Base-by-base conservation (phyloP, 2,888 invertebrate genomes). In the Abscondita cerata region DNA sequence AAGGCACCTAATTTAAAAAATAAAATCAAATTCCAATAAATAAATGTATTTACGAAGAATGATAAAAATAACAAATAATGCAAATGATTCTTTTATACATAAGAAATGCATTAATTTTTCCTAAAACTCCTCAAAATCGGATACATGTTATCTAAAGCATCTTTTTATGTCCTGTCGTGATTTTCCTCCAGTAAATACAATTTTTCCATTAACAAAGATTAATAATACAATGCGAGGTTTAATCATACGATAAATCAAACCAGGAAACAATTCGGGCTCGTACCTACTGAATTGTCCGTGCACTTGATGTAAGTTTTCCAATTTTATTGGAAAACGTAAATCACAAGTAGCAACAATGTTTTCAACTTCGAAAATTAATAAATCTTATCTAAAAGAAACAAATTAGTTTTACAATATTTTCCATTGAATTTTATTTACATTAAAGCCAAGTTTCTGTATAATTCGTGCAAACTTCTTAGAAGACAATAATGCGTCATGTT, bases 181-280 rank as follows among this genome's bases (percentile, higher is more conserved):
- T 83, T 98, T 98, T 25, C 95, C 98, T 68, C 98, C 97, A 75
- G 98, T 99, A 66, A 99, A 90, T 1, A 99, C 98, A 69, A 99
- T 90, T 86, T 99, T 99, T 56, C 99, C 99, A 80, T 98, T 98
- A 0, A 99, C 98, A 83, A 99, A 99, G 79, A 99, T 98, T 9
- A 99, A 83, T 65, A 99, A 82, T 2, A 98, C 98, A 68, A 99
- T 90, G 69, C 96, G 88, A 0, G 98, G 98, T 74, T 95, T 92
- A 38, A 98, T 93, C 95, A 99, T 95, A 73, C 98, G 86, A 80
- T 99, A 99, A 59, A 99, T 96, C 25, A 99, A 85, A n/a, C 98
- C 99, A 5, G 99, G 98, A 81, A 99, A 99, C 56, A 99, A 82
- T 81, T 99, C 99, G 0, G 99, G 98, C 80, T 99, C 99, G 77